A percentile compares a stretch with the other conserved stretches of the same genome.
Conservation (phyloP, 2,797 vertebrate genomes). For the Enoplosus armatus region DNA sequence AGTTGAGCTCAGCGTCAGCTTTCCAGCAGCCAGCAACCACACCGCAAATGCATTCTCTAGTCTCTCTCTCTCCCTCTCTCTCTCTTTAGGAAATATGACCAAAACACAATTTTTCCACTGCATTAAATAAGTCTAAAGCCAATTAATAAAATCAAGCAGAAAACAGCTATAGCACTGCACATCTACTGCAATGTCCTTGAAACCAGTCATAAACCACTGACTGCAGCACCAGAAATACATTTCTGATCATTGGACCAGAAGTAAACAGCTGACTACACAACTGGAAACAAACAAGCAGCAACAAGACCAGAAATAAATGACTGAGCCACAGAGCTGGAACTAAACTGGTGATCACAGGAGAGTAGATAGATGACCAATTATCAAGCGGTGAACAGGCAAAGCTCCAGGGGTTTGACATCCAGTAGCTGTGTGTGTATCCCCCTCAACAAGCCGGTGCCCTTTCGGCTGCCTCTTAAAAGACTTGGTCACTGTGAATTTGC, state of each 20-base stretch:
- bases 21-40: not conserved
- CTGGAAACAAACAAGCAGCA: conserved; percentile 76
- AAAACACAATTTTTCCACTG: conserved; percentile 60
- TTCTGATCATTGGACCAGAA: conserved; percentile 68
- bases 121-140: conserved; percentile 62
- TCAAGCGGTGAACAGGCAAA: conserved; percentile 75
- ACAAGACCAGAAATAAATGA: conserved; percentile 75
- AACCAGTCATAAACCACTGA: conserved; percentile 67
- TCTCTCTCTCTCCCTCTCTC: not conserved
- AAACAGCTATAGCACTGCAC: conserved; percentile 51
- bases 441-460: conserved; percentile 66
- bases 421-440: conserved; percentile 55
- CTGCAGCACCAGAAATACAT: conserved; percentile 70
- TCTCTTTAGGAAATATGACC: conserved; percentile 40
- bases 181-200: conserved; percentile 62
- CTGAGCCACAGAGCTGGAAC: conserved; percentile 73
- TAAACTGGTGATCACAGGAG: conserved; percentile 82
- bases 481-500: conserved; percentile 65
- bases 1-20: not conserved
- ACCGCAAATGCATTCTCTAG: not conserved
- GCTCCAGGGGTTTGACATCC: conserved; percentile 78
- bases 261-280: conserved; percentile 75
- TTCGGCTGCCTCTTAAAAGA: conserved; percentile 73
- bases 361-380: conserved; percentile 81
- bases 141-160: conserved; percentile 72